Evolutionary conservation across 2,888 invertebrate species (phyloP).

Genomic region (Charanyca ferruginea): DNA sequence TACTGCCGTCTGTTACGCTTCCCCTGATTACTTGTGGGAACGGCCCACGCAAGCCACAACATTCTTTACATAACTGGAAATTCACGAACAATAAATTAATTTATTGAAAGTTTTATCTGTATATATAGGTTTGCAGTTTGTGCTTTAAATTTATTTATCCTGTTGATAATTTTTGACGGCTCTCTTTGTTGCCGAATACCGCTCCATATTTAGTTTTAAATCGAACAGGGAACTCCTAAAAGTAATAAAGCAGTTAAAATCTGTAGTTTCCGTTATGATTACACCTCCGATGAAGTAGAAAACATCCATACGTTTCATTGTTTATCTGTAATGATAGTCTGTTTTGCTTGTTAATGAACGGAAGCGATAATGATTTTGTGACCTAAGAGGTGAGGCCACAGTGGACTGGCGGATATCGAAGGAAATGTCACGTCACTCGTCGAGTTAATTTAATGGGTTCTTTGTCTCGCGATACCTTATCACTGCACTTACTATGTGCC

Average conservation of each 20-base stretch:
- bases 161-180: constrained; percentile 29
- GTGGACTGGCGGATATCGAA: constrained; percentile 84
- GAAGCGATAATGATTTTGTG: constrained; percentile 89
- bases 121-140: not conserved
- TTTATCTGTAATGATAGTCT: constrained; percentile 71
- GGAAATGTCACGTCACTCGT: constrained; percentile 89
- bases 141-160: constrained; percentile 24
- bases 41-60: constrained; percentile 22
- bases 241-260: constrained; percentile 40
- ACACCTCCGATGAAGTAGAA: constrained; percentile 48
- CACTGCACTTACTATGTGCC: constrained; percentile 76
- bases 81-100: not conserved
- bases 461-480: constrained; percentile 89
- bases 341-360: constrained; percentile 82
- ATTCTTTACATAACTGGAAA: not conserved
- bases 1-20: constrained; percentile 64
- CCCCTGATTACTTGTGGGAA: constrained; percentile 71
- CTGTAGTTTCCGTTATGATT: constrained; percentile 43
- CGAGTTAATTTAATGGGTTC: constrained; percentile 88
- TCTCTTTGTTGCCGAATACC: constrained; percentile 2
- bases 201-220: constrained; percentile 12
- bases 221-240: constrained; percentile 28
- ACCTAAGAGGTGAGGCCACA: constrained; percentile 86
- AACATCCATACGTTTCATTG: constrained; percentile 56
- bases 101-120: not conserved